Evolutionary conservation across 2,797 vertebrate species (phyloP).

Genomic region (Microctenopoma stevenorrisi): DNA sequence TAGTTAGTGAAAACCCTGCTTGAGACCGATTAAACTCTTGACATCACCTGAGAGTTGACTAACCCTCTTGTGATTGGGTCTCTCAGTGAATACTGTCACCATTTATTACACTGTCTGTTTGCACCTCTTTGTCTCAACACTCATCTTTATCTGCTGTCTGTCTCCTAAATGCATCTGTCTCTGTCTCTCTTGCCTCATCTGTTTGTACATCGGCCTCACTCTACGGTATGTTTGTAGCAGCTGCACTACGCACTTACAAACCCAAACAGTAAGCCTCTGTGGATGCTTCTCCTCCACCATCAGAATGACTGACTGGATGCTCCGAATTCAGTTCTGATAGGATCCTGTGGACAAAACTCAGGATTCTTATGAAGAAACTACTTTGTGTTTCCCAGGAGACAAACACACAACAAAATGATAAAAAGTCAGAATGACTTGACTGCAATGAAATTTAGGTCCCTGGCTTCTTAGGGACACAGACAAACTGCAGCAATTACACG

Average conservation of each 20-base stretch:
- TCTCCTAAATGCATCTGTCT: background rate
- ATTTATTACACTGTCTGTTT: background rate
- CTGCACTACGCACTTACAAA: background rate
- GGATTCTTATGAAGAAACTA: background rate
- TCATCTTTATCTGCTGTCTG: slow-evolving; percentile 2
- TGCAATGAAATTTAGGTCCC: slow-evolving; percentile 27
- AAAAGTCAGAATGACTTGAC: slow-evolving; percentile 12
- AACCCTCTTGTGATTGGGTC: background rate
- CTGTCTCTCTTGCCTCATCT: background rate
- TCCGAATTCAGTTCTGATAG: slow-evolving; percentile 4
- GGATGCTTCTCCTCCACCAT: slow-evolving; percentile 8
- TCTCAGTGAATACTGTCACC: background rate
- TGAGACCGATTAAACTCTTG: too few species aligned
- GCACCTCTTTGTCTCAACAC: background rate
- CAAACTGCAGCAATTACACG: slow-evolving; percentile 34
- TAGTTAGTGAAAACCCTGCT: too few species aligned
- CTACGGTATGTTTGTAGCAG: slow-evolving; percentile 3
- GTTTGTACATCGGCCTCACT: slow-evolving; percentile 1
- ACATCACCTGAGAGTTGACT: too few species aligned
- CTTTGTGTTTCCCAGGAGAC: background rate
- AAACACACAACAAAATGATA: background rate
- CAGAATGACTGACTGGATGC: slow-evolving; percentile 8
- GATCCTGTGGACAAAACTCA: background rate
- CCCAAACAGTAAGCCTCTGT: background rate
- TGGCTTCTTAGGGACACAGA: slow-evolving; percentile 27